Evolutionary conservation across 1,140 invertebrate species (phyloP).

Genomic region (Danaus melanippus): DNA sequence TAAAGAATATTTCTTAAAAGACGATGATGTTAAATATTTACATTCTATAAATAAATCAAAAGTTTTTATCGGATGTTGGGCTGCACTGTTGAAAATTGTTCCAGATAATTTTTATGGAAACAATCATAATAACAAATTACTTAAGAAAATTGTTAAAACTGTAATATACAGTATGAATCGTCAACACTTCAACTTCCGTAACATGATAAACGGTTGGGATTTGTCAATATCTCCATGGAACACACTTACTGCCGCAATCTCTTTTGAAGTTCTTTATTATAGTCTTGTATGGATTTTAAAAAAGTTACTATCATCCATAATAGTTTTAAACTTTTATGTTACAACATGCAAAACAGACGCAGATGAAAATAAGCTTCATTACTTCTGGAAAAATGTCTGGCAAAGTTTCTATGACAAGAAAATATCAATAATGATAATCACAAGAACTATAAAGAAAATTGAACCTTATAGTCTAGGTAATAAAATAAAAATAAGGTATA

Average conservation of each 20-base stretch:
- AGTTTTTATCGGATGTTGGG: conserved; percentile 32
- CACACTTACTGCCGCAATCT: conserved; percentile 11
- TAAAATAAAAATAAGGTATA: conserved; percentile 33
- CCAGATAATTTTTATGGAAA: conserved; percentile 47
- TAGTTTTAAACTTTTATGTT: conserved; percentile 62
- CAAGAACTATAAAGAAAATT: conserved; percentile 41
- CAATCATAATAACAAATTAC: conserved; percentile 52
- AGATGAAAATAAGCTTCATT: conserved; percentile 65
- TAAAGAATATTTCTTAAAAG: conserved; percentile 36
- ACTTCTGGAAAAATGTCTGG: conserved; percentile 62
- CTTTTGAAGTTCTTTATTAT: conserved; percentile 31
- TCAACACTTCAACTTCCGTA: conserved; percentile 42
- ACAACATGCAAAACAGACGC: conserved; percentile 60
- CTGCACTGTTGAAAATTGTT: conserved; percentile 37
- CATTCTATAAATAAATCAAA: conserved; percentile 31
- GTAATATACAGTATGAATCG: conserved; percentile 56
- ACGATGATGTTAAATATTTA: conserved; percentile 5
- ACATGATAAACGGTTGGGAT: conserved; percentile 56
- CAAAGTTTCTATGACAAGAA: conserved; percentile 61
- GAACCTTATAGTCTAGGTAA: conserved; percentile 37
- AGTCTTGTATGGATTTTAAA: conserved; percentile 50
- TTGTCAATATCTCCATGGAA: conserved; percentile 37
- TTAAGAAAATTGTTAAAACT: conserved; percentile 41
- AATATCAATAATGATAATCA: conserved; percentile 40
- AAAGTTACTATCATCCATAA: conserved; percentile 52